Conservation (phyloP, 1,140 invertebrate species). For the Listronotus oregonensis region DNA sequence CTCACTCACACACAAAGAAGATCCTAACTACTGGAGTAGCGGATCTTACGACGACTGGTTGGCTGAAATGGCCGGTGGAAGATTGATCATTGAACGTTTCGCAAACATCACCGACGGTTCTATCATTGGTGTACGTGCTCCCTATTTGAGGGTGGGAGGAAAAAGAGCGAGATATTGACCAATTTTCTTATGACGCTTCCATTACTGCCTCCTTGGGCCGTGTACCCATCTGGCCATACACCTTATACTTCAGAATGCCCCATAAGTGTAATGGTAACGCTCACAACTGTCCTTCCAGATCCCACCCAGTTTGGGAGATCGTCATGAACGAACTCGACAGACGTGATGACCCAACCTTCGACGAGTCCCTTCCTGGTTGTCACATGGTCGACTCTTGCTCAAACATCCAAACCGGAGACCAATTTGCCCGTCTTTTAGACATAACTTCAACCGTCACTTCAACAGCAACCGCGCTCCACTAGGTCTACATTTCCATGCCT, state of each 20-base stretch:
- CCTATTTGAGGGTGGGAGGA: constrained; percentile 88
- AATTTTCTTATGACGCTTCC: constrained; percentile 93
- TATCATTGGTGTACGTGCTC: constrained; percentile 86
- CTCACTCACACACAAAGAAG: constrained; percentile 91
- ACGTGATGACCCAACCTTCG: constrained; percentile 86
- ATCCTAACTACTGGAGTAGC: constrained; percentile 86
- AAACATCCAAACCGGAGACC: constrained; percentile 86
- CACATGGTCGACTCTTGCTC: constrained; percentile 95
- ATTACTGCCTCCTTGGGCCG: constrained; percentile 88
- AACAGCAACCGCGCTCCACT: constrained; percentile 89
- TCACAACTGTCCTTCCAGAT: constrained; percentile 88
- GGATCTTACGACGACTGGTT: constrained; percentile 91
- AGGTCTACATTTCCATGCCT: constrained; percentile 93
- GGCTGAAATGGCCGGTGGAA: constrained; percentile 93
- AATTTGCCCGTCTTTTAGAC: constrained; percentile 85
- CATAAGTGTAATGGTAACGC: constrained; percentile 95
- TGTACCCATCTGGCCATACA: constrained; percentile 94
- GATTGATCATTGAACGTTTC: constrained; percentile 85
- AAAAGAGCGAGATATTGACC: constrained; percentile 95
- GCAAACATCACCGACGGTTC: constrained; percentile 90
- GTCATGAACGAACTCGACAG: constrained; percentile 93
- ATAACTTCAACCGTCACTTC: constrained; percentile 95
- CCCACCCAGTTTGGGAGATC: constrained; percentile 95
- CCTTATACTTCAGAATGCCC: constrained; percentile 92
- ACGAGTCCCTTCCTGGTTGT: constrained; percentile 90